Conservation (phyloP, 92 coral and sea anemone species). For the Epizoanthus stellaris region DNA sequence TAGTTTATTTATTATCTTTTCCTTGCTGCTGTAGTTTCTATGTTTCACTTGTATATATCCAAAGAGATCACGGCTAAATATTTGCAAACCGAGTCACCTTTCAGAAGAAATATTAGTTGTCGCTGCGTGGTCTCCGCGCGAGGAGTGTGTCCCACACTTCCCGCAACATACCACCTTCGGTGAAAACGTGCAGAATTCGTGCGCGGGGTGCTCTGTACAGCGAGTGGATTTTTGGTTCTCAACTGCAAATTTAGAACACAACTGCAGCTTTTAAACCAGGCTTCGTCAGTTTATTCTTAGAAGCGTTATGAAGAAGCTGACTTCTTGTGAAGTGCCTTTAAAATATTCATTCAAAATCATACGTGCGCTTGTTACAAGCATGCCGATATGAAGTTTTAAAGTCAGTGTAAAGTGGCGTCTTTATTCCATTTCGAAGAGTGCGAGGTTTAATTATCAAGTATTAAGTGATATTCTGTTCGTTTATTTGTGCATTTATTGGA, state of each 20-base stretch:
- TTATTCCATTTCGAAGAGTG: no score
- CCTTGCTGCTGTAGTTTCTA: not conserved
- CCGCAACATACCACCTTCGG: constrained; percentile 5
- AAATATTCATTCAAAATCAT: not conserved
- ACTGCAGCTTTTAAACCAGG: not conserved
- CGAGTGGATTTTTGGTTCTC: not conserved
- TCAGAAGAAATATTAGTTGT: not conserved
- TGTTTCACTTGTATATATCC: not conserved
- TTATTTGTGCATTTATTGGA: no score
- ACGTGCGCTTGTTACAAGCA: not conserved
- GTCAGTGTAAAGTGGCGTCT: no score
- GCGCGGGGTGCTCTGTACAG: not conserved
- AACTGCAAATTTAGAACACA: no score
- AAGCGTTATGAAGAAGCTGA: not conserved
- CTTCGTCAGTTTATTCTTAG: not conserved
- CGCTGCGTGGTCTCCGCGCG: constrained; percentile 30
- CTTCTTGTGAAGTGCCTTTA: not conserved
- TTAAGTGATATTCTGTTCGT: no score
- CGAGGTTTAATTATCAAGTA: no score
- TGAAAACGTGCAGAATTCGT: not conserved
- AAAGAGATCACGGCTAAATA: constrained; percentile 5
- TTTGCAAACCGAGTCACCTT: not conserved
- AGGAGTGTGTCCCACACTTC: constrained; percentile 20
- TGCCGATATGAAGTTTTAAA: not conserved
- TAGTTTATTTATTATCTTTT: not conserved